Base-by-base conservation (phyloP, 2,888 invertebrate genomes). In the Mactromeris polynyma region DNA sequence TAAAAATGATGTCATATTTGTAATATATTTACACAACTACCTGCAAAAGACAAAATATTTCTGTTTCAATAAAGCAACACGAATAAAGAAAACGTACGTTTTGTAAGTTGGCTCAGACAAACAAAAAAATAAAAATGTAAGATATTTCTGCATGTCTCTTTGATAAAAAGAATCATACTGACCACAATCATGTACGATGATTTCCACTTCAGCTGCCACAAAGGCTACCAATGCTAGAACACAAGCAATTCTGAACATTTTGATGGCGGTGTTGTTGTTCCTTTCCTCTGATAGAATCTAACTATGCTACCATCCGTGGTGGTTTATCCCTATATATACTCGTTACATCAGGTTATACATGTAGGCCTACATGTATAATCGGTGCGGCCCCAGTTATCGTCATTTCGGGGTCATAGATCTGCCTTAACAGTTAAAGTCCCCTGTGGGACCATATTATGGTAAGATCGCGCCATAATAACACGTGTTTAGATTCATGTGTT, bases 101-200 rank as follows among this genome's bases (percentile, higher is more conserved):
- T n/a, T n/a, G n/a, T n/a, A n/a, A n/a, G n/a, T n/a, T n/a, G n/a
- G n/a, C n/a, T n/a, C n/a, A n/a, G n/a, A n/a, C n/a, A n/a, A n/a
- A n/a, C n/a, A n/a, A n/a, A n/a, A n/a, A n/a, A n/a, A n/a, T n/a
- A n/a, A n/a, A n/a, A n/a, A n/a, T n/a, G n/a, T n/a, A n/a, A n/a
- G n/a, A n/a, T n/a, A n/a, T n/a, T n/a, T n/a, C n/a, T n/a, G n/a
- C n/a, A n/a, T n/a, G n/a, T n/a, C n/a, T n/a, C n/a, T n/a, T n/a
- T n/a, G n/a, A n/a, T n/a, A n/a, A n/a, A n/a, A n/a, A n/a, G n/a
- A n/a, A n/a, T n/a, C n/a, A n/a, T 19, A 73, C 81, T 19, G 46
- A 86, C 86, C 86, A 54, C 86, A 86, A 31, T 86, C 86, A 31
- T 86, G 81, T 33, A 86, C 26, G 11, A 31, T 54, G 11, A 86